Evolutionary conservation across 2,888 invertebrate species (phyloP), one percentile per base, ranked within the genome.

Genomic region (Calameuta filiformis): DNA sequence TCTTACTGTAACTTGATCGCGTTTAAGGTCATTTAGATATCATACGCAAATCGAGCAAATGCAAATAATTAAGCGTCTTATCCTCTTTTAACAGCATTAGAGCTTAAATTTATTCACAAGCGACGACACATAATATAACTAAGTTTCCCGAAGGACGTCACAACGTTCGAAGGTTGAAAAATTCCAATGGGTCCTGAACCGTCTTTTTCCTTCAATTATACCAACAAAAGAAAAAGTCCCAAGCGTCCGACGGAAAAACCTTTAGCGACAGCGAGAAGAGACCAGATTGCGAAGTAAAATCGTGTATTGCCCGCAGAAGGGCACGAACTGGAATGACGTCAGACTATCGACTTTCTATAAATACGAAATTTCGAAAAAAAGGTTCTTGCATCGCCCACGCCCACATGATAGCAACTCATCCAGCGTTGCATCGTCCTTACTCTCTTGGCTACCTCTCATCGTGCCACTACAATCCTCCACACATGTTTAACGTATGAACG

Each of bases 271-370:
- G 15, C 9, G 9, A 56, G 56, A 56, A 56, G 56, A 23, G 56
- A 56, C 9, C 23, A 9, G 23, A 56, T 56, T 23, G 56, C 56
- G 56, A 56, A 56, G 23, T 56, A 56, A 23, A 56, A 56, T 56
- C 23, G 23, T 56, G 56, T 23, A 75, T 23, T 31, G 69, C 76
- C 69, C 71, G 34, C 56, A 78, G 78, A 78, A 81, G 73, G 73
- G 71, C 74, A 73, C 12, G 71, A 34, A 69, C 23, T 40, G 35
- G 73, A 73, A 77, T 88, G 88, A 89, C 88, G 89, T 89, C 88
- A 88, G 82, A 82, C 86, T 34, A 85, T 88, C 85, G 85, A 85
- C 87, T 86, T 86, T 87, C 86, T 87, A 89, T 89, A 89, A 89
- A 89, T 89, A 89, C 86, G 86, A 83, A 83, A 84, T 87, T 86